These are phyloP conservation scores for Macrosteles quadrilineatus DNA, from an alignment of 1,140 invertebrate species.

Conservation along the genomic window DNA sequence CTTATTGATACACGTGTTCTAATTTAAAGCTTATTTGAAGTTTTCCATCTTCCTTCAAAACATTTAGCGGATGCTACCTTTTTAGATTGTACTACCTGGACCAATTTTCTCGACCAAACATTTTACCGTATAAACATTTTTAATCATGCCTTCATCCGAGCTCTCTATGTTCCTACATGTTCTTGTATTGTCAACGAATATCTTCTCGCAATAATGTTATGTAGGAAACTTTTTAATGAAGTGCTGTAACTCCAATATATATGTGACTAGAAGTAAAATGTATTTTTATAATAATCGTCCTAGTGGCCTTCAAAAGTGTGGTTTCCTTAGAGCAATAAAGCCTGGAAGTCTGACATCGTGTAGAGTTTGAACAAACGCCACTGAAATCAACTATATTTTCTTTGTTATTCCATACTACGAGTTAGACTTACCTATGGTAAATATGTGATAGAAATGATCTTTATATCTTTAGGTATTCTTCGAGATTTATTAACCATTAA, in stretches of 20 bases:
- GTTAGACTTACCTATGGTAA: conserved; percentile 10
- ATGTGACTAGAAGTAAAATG: neutral
- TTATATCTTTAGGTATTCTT: conserved; percentile 7
- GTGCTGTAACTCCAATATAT: neutral
- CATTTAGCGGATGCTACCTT: too few relatives aligned
- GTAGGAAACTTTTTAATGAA: neutral
- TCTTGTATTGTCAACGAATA: conserved; percentile 6
- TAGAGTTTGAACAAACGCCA: conserved; percentile 7
- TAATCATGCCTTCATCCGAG: neutral
- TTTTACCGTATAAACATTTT: neutral
- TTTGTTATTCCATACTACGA: neutral
- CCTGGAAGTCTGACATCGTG: neutral
- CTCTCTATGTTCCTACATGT: conserved; percentile 16
- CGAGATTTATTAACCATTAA: conserved; percentile 5
- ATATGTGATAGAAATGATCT: conserved; percentile 23
- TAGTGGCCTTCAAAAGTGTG: conserved; percentile 17
- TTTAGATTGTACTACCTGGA: too few relatives aligned
- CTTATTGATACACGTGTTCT: neutral
- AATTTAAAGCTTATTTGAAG: neutral
- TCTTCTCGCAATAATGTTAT: conserved; percentile 11
- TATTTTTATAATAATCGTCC: conserved; percentile 6
- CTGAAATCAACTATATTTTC: neutral
- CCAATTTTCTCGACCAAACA: conserved; percentile 3
- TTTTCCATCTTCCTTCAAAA: neutral
- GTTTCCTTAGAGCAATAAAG: conserved; percentile 19